Conservation (phyloP, 2,888 invertebrate species). For the Agonopterix heracliana region DNA sequence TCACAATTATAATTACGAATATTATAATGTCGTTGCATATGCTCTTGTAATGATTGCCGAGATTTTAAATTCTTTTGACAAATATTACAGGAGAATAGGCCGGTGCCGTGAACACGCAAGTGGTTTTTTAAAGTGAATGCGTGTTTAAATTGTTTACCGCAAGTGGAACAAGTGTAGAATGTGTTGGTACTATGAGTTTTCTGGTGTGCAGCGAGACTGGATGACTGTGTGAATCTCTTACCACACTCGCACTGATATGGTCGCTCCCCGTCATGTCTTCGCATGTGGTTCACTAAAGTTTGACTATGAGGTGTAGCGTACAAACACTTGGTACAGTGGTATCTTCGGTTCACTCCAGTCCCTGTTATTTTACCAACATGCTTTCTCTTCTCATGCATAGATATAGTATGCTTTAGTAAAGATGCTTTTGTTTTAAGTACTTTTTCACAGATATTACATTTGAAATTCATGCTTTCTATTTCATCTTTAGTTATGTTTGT, state of each 20-base stretch:
- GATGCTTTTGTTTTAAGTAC: conserved; percentile 44
- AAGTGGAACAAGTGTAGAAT: conserved; percentile 55
- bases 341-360: conserved; percentile 46
- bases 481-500: neutral
- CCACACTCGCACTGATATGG: conserved; percentile 66
- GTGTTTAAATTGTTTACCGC: conserved; percentile 71
- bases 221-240: conserved; percentile 60
- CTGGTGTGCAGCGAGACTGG: conserved; percentile 57
- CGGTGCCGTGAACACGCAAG: conserved; percentile 51
- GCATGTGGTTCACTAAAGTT: conserved; percentile 62
- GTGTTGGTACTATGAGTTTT: conserved; percentile 56
- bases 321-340: conserved; percentile 59
- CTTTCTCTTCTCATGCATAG: conserved; percentile 57
- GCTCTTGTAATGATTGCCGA: conserved; percentile 49
- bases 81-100: conserved; percentile 47
- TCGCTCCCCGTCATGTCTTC: conserved; percentile 61
- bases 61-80: conserved; percentile 63
- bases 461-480: neutral
- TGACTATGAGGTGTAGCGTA: conserved; percentile 66
- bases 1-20: conserved; percentile 66
- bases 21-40: conserved; percentile 62
- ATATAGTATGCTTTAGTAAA: conserved; percentile 46
- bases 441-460: conserved; percentile 48
- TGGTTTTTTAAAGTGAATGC: conserved; percentile 61
- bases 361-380: conserved; percentile 55